Percentiles rank a stretch among this genome's conserved stretches.
phyloP scores from a whole-genome alignment of 2,888 invertebrate species.

The Perizoma flavofasciatum region DNA sequence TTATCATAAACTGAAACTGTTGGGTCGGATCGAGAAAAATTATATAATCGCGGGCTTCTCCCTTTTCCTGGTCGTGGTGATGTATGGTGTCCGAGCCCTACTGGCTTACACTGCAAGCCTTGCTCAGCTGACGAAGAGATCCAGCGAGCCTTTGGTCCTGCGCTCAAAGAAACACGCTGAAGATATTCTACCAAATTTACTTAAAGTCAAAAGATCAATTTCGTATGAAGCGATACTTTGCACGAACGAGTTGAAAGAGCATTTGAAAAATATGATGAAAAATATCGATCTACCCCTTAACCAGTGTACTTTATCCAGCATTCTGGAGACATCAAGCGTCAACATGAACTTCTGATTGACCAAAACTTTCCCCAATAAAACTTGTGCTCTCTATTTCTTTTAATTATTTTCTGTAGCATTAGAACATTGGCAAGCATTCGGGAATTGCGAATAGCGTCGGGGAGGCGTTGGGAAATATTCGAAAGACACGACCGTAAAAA shows the following conservation, averaged over 20 bases:
- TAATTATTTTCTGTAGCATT: constrained; percentile 45
- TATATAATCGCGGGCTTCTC: constrained; percentile 73
- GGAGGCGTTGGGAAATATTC: constrained; percentile 60
- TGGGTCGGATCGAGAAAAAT: constrained; percentile 63
- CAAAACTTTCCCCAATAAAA: constrained; percentile 43
- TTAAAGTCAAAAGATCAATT: constrained; percentile 64
- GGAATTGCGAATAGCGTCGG: constrained; percentile 58
- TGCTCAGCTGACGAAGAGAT: constrained; percentile 44
- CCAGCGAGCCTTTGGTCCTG: constrained; percentile 35
- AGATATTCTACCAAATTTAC: constrained; percentile 56
- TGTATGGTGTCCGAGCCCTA: constrained; percentile 60
- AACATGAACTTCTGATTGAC: constrained; percentile 28
- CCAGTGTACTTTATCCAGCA: constrained; percentile 45
- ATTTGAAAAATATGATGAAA: constrained; percentile 55
- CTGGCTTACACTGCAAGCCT: constrained; percentile 59
- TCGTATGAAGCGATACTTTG: constrained; percentile 68
- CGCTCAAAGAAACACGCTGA: constrained; percentile 35
- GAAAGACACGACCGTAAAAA: constrained; percentile 67
- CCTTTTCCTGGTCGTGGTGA: constrained; percentile 63
- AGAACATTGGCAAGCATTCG: constrained; percentile 57
- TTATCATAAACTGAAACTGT: constrained; percentile 54
- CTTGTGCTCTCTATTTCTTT: constrained; percentile 43
- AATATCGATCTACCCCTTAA: constrained; percentile 48
- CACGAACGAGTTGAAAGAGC: constrained; percentile 62
- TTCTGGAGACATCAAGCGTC: constrained; percentile 44